Percentiles rank a stretch among this genome's conserved stretches.
These are phyloP conservation scores for Sphaerophoria taeniata DNA, from an alignment of 2,888 invertebrate species.

Conservation along the genomic window DNA sequence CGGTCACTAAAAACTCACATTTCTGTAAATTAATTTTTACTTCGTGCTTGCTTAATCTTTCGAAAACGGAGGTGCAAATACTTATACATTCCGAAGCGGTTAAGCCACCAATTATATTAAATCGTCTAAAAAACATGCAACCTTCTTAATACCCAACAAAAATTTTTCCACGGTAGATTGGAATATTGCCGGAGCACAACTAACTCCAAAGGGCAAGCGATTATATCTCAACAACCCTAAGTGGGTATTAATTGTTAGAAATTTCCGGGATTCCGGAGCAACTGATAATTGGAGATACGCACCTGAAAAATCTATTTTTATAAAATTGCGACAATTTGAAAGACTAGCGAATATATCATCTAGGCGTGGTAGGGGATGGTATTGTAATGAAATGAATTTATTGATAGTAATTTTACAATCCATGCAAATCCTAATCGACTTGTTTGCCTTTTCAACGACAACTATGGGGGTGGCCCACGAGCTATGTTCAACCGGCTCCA, in stretches of 20 bases:
- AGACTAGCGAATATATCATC: too few relatives aligned
- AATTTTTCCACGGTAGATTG: too few relatives aligned
- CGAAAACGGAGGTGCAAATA: not conserved
- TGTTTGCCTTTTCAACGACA: not conserved
- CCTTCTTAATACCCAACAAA: not conserved
- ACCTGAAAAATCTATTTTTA: too few relatives aligned
- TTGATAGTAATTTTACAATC: conserved; percentile 5
- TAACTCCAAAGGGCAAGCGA: too few relatives aligned
- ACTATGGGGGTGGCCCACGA: too few relatives aligned
- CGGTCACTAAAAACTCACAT: not conserved
- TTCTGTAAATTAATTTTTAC: not conserved
- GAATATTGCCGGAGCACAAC: too few relatives aligned
- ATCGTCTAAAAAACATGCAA: not conserved
- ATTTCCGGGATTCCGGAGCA: too few relatives aligned
- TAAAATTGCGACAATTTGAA: too few relatives aligned
- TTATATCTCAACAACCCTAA: too few relatives aligned
- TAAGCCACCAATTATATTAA: not conserved
- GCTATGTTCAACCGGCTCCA: not conserved
- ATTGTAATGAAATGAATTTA: conserved; percentile 8
- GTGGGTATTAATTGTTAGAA: too few relatives aligned
- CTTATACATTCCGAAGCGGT: not conserved
- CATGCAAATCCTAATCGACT: conserved; percentile 2
- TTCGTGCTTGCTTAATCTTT: not conserved
- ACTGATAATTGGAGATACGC: too few relatives aligned
- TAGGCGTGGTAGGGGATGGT: not conserved